Evolutionary conservation across 2,797 vertebrate species (phyloP), one percentile per base, ranked within the genome.

Genomic region (Siniperca obscura): DNA sequence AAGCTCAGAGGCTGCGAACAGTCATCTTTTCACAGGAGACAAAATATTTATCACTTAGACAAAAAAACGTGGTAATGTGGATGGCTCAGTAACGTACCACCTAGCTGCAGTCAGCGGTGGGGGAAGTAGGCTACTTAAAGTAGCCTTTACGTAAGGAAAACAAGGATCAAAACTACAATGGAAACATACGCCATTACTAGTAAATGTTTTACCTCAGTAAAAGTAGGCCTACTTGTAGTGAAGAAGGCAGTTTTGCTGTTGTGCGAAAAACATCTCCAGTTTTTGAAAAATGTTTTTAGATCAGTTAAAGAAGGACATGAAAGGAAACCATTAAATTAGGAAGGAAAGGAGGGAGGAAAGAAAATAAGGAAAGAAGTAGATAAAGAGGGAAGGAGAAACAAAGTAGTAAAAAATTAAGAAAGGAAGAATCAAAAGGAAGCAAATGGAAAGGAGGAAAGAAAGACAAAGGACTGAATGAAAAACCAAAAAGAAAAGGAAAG

Each of bases 21-120:
- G 78, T 80, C 86, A 67, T 82, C 67, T 11, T 76, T 75, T 80
- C 82, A 79, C 82, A 67, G 76, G 83, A 82, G 70, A 80, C 66
- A 55, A 76, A 84, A 83, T 84, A 81, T 89, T 87, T 69, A 75
- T 84, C 78, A 76, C 17, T 0, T 70, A 74, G 77, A 19, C 46
- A 53, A 30, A 79, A 79, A 83, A 75, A 62, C 11, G 42, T 25
- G 48, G 64, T 81, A 75, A 88, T 57, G 83, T 61, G 22, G 62
- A 79, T 40, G 76, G 81, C 57, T 78, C 67, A 6, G 25, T 36
- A 50, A 55, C 21, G 21, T 2, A 59, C 4, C 22, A 38, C 66
- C 25, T 6, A 30, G 62, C 66, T 21, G 65, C 4, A 55, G n/a
- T 44, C 60, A 59, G 40, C 27, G 16, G 14, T 27, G 57, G 55